Base-by-base conservation (phyloP, 2,888 invertebrate genomes). In the Perizoma affinitatum region DNA sequence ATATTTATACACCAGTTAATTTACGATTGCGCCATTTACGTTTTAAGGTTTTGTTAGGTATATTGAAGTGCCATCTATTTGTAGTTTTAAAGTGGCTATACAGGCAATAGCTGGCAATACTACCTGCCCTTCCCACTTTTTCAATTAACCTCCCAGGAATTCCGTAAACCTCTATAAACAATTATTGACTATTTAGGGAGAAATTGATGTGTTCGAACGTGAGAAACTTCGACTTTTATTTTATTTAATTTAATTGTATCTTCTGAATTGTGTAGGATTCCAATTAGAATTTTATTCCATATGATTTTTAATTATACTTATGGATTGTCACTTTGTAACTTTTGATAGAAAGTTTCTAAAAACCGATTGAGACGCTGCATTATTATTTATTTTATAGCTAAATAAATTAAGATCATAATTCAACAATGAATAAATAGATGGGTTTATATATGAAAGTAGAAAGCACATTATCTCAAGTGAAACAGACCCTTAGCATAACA, bases 61-160 rank as follows among this genome's bases (percentile, higher is more conserved):
- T 22, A 22, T 22, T 22, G 1, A 2, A 22, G 22, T 22, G 22
- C 22, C 22, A 22, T 22, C 22, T 22, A 22, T 22, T 22, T 22
- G 22, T 22, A 22, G 22, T 3, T 22, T 22, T 22, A 22, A 40
- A 35, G 5, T 52, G 33, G 53, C 22, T 45, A 61, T 50, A n/a
- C 41, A 44, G 11, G 11, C 38, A 46, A 49, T 5, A 54, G 58
- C 11, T 58, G 54, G 57, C 44, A 54, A 58, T 70, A 65, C 57
- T 67, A 50, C 62, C 71, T 76, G 60, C 52, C 64, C 68, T 68
- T 67, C 64, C 67, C 61, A 65, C 75, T 74, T 42, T 65, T 66
- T 67, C 67, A 67, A 69, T 69, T 62, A 69, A 68, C 58, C 62
- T 67, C 65, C 58, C 61, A 60, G 62, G 67, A 65, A 66, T 68